Percentiles rank a stretch among this genome's conserved stretches.
Evolutionary conservation across 1,140 invertebrate genomes (phyloP).

Genomic region (Lamellibrachia luymesi): DNA sequence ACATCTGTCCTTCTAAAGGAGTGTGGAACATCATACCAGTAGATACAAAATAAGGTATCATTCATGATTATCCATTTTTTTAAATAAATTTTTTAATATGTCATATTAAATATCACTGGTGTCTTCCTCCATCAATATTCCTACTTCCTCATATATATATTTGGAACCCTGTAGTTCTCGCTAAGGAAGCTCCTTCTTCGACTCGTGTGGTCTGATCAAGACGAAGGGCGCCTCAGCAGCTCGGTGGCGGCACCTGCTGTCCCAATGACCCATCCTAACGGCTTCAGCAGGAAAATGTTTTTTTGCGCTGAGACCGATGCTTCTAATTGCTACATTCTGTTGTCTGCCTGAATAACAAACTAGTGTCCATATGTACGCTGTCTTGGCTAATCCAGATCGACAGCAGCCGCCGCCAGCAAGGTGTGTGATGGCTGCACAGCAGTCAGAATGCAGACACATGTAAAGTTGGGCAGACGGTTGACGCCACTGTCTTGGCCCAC

Average conservation of each 20-base stretch:
- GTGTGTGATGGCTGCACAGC: neutral
- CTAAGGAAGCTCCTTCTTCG: neutral
- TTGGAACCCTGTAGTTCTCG: neutral
- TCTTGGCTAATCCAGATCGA: neutral
- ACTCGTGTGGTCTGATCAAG: neutral
- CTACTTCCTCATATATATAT: neutral
- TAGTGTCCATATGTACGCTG: neutral
- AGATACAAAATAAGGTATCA: neutral
- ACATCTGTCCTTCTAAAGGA: neutral
- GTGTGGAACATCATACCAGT: neutral
- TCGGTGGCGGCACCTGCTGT: neutral
- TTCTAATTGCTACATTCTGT: neutral
- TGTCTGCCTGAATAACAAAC: neutral
- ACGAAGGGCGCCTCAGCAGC: neutral
- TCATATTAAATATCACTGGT: no score
- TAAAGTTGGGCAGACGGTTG: neutral
- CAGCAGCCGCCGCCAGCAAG: neutral
- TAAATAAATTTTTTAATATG: no score
- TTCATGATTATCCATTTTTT: no score
- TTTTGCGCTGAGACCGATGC: neutral
- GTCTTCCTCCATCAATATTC: no score
- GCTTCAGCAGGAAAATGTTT: neutral
- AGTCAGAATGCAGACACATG: neutral
- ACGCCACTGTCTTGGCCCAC: neutral
- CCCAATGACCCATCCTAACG: neutral